A percentile compares a stretch with the other conserved stretches of the same genome.
Evolutionary conservation across 1,140 invertebrate species (phyloP).

Genomic region (Drosophila mauritiana): DNA sequence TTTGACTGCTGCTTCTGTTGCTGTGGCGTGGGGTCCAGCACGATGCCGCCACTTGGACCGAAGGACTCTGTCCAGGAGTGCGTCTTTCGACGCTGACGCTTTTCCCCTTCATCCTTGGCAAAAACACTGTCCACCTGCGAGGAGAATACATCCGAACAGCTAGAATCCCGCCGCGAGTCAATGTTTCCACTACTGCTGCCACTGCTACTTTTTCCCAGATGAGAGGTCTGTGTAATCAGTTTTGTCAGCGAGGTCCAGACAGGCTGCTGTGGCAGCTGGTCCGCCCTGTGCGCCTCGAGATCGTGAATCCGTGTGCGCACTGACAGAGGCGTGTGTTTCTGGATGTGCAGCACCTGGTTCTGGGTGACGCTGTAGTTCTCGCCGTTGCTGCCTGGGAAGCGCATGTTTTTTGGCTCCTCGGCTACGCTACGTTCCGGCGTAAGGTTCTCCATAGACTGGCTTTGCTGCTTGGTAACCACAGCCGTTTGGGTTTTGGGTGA

Average conservation of each 20-base stretch:
- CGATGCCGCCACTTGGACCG: conserved; percentile 85
- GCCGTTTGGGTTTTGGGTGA: conserved; percentile 79
- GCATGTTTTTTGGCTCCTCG: conserved; percentile 89
- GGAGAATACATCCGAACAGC: conserved; percentile 88
- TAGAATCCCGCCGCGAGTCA: conserved; percentile 46
- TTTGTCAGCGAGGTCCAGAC: conserved; percentile 86
- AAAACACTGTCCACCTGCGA: conserved; percentile 90
- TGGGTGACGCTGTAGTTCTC: conserved; percentile 94
- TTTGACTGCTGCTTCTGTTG: conserved; percentile 34
- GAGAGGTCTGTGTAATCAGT: conserved; percentile 77
- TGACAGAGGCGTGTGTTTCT: conserved; percentile 85
- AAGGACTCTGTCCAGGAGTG: conserved; percentile 80
- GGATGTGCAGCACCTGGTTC: conserved; percentile 93
- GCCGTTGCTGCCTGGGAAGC: conserved; percentile 93
- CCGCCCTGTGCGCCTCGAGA: conserved; percentile 73
- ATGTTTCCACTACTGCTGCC: conserved; percentile 2
- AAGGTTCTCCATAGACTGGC: conserved; percentile 88
- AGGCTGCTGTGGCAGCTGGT: conserved; percentile 63
- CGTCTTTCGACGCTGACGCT: conserved; percentile 73
- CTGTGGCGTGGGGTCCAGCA: conserved; percentile 80
- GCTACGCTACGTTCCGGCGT: conserved; percentile 84
- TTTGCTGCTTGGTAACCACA: conserved; percentile 79
- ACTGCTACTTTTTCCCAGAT: conserved; percentile 22
- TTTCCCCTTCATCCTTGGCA: conserved; percentile 87
- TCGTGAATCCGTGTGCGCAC: conserved; percentile 79